Evolutionary conservation across 1,140 invertebrate genomes (phyloP), one percentile per base, ranked within the genome.

Genomic region (Trichonephila inaurata): DNA sequence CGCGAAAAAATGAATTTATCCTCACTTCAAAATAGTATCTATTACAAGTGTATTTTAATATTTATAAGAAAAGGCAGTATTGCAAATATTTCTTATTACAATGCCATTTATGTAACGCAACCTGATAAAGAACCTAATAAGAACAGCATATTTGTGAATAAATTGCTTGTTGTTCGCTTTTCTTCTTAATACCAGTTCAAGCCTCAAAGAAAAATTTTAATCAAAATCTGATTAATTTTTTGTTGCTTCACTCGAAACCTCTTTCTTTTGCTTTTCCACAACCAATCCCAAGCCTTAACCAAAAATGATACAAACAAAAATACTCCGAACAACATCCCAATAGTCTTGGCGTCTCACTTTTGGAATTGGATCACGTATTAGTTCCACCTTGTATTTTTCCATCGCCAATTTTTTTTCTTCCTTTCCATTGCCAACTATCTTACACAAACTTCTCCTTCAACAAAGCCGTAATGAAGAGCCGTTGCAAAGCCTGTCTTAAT

Each of bases 381-480:
- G 72, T 77, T 77, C 33, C 28, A 77, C 72, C 72, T 77, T 77
- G 28, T 28, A 33, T 16, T 16, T 33, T 33, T 77, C 33, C 18
- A 18, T 40, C 28, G 3, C 16, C 8, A n/a, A 16, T 24, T 58
- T 60, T 44, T 58, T 85, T 21, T 83, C 51, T 58, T 58, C 18
- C 51, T 24, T 10, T n/a, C 21, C n/a, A 21, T 58, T n/a, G 44
- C 44, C 44, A 14, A 3, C 58, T 12, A 12, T 60, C n/a, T 58
- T 51, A 85, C 44, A 51, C 44, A 85, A 85, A 85, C 82, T 85
- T 85, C 82, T 85, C 72, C 24, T 40, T 28, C 72, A 77, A 77
- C 89, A 81, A 90, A 90, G 58, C 7, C 21, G 44, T 83, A 83
- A 83, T 91, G 77, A 91, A 91, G 89, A 91, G 89, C 77, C 28